Evolutionary conservation across 2,888 invertebrate species (phyloP).

Genomic region (Phyllotreta striolata): DNA sequence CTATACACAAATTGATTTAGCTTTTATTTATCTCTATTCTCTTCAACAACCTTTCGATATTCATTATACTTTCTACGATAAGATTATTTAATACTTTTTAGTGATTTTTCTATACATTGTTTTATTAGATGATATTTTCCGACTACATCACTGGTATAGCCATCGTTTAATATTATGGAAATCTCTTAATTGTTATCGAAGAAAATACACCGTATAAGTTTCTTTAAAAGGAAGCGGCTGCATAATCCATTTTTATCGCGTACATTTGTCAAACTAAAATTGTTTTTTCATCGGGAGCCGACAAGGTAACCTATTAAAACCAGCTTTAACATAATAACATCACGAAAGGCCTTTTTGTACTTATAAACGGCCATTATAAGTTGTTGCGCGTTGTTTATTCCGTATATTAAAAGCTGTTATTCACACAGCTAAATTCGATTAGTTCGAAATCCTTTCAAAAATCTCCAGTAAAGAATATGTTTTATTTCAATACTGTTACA

Average conservation of each 20-base stretch:
- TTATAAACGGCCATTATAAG: no score
- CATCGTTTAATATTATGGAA: slow-evolving; percentile 14
- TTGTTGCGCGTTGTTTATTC: no score
- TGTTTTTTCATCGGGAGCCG: slow-evolving; percentile 31
- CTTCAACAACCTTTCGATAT: no score
- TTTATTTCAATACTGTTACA: no score
- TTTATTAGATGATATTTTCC: not conserved
- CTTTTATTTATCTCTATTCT: no score
- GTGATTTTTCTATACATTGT: not conserved
- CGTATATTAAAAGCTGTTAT: no score
- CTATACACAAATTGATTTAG: no score
- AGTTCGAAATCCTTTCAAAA: no score
- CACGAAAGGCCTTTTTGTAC: slow-evolving; percentile 1
- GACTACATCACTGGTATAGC: not conserved
- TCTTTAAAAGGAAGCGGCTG: slow-evolving; percentile 13
- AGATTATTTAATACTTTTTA: no score
- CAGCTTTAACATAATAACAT: slow-evolving; percentile 4
- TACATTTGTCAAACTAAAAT: slow-evolving; percentile 27
- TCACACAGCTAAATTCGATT: no score
- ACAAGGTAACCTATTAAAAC: slow-evolving; percentile 2
- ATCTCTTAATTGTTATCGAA: slow-evolving; percentile 20
- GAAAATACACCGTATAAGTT: slow-evolving; percentile 10
- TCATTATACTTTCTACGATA: no score
- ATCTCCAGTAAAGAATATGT: no score
- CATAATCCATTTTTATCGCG: slow-evolving; percentile 22